Evolutionary conservation across 2,113 vertebrate genomes (phyloP).

Genomic region (Scortum barcoo): DNA sequence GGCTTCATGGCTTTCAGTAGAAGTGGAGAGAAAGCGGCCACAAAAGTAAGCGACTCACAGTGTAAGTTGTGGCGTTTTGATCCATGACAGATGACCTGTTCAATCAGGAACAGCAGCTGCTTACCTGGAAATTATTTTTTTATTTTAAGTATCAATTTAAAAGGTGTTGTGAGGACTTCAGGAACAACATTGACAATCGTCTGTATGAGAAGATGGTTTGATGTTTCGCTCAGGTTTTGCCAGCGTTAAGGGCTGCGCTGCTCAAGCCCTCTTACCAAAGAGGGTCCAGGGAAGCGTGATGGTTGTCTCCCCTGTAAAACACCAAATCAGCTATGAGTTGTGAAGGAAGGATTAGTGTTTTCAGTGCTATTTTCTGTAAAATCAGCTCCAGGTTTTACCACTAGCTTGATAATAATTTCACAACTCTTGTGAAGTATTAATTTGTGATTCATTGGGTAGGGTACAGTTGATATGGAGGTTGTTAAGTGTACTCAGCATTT

Average conservation of each 20-base stretch:
- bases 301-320: neutral
- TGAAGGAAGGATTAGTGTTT: neutral
- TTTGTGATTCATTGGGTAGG: neutral
- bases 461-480: neutral
- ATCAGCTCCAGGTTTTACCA: neutral
- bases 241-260: neutral
- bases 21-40: neutral
- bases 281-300: too few relatives aligned
- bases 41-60: neutral
- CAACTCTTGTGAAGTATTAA: neutral
- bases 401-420: neutral
- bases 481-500: conserved; percentile 34
- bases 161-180: neutral
- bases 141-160: neutral
- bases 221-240: neutral
- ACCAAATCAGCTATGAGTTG: neutral
- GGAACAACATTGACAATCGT: neutral
- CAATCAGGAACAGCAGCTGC: neutral
- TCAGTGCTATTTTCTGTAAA: neutral
- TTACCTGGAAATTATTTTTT: neutral
- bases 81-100: too few relatives aligned
- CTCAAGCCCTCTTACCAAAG: neutral
- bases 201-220: neutral
- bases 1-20: neutral
- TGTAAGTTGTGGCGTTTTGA: neutral